These are phyloP conservation scores for Chiloscyllium punctatum DNA, from an alignment of 2,797 vertebrate genomes.

Conservation along the genomic window DNA sequence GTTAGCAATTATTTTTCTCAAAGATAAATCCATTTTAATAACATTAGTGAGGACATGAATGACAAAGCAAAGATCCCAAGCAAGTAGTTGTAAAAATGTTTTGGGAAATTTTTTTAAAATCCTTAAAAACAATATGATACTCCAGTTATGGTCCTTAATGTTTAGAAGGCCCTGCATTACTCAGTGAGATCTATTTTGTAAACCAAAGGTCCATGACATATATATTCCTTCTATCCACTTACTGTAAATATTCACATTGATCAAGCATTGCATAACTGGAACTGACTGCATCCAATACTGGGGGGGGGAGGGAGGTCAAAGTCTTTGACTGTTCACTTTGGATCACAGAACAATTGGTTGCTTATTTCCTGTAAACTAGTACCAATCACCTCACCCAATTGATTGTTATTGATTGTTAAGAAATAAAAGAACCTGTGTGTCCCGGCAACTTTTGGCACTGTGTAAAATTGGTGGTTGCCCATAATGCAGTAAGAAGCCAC, in stretches of 20 bases:
- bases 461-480: neutral
- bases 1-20: neutral
- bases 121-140: neutral
- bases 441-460: neutral
- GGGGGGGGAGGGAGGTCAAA: slow-evolving; percentile 18
- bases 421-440: neutral
- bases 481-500: neutral
- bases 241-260: slow-evolving; percentile 37
- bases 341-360: slow-evolving; percentile 19
- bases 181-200: neutral
- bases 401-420: slow-evolving; percentile 16
- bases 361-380: slow-evolving; percentile 33
- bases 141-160: neutral
- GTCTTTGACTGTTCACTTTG: slow-evolving; percentile 33
- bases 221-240: slow-evolving; percentile 26
- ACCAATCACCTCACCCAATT: neutral
- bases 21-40: neutral
- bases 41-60: neutral
- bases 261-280: slow-evolving; percentile 37
- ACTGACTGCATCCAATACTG: slow-evolving; percentile 36
- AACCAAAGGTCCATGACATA: neutral
- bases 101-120: neutral
- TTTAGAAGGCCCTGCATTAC: neutral
- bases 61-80: neutral
- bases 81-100: neutral